phyloP scores from a whole-genome alignment of 2,113 vertebrate species.

The Cheilinus undulatus region DNA sequence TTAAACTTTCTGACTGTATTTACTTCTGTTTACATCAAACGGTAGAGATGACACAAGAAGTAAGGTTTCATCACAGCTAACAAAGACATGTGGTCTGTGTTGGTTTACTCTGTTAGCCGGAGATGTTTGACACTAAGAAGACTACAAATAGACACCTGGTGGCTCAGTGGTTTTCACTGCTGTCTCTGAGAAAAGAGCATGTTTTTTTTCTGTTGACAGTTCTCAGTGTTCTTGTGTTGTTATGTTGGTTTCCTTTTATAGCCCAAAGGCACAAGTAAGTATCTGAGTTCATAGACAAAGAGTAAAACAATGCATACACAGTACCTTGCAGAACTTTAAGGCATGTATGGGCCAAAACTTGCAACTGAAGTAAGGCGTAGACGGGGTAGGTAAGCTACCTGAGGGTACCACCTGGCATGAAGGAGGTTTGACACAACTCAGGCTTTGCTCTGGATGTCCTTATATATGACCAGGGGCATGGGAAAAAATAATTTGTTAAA shows the following conservation, averaged over 20 bases:
- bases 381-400: too few species aligned
- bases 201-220: not conserved
- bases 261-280: not conserved
- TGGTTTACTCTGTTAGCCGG: not conserved
- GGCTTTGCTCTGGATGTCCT: too few species aligned
- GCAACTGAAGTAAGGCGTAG: too few species aligned
- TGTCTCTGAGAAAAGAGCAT: not conserved
- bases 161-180: constrained; percentile 2
- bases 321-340: too few species aligned
- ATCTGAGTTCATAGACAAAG: not conserved
- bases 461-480: too few species aligned
- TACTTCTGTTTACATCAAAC: not conserved
- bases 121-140: not conserved
- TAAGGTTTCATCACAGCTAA: not conserved
- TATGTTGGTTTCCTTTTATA: not conserved
- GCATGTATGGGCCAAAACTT: too few species aligned
- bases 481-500: too few species aligned
- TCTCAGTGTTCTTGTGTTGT: not conserved
- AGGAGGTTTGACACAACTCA: too few species aligned
- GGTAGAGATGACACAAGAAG: not conserved
- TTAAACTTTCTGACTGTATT: not conserved
- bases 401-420: too few species aligned
- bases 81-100: not conserved
- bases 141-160: constrained; percentile 18
- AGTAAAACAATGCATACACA: not conserved